Evolutionary conservation across 2,797 vertebrate species (phyloP).

Genomic region (Bovichtus diacanthus): DNA sequence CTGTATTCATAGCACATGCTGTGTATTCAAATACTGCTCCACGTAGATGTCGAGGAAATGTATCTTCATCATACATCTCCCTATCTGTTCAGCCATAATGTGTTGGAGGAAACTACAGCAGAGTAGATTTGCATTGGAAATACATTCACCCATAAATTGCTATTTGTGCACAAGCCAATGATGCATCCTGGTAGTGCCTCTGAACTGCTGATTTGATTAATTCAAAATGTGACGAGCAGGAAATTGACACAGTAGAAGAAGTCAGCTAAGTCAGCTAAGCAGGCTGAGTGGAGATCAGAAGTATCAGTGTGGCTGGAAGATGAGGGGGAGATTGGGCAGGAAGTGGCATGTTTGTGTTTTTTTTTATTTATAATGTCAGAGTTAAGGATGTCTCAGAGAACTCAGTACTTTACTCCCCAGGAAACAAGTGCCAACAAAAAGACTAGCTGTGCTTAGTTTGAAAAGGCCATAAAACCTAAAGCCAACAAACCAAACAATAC

Average conservation of each 20-base stretch:
- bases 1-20: background rate
- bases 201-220: constrained; percentile 42
- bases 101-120: rapidly evolving
- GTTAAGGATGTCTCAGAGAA: background rate
- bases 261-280: background rate
- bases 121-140: constrained; percentile 56
- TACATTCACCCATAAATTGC: background rate
- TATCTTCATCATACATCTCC: background rate
- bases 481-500: no score
- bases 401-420: background rate
- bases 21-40: background rate
- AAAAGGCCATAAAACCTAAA: background rate
- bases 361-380: background rate
- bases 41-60: background rate
- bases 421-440: background rate
- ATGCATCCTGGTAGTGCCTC: constrained; percentile 8
- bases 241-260: constrained; percentile 3
- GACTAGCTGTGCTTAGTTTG: background rate
- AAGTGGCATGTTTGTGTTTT: constrained; percentile 8
- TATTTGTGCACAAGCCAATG: background rate
- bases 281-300: background rate
- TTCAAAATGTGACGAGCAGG: constrained; percentile 23
- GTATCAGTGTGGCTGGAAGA: background rate
- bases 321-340: constrained; percentile 1
- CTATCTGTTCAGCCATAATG: background rate